phyloP scores from a whole-genome alignment of 2,888 invertebrate species.

The Augiades crinisus region DNA sequence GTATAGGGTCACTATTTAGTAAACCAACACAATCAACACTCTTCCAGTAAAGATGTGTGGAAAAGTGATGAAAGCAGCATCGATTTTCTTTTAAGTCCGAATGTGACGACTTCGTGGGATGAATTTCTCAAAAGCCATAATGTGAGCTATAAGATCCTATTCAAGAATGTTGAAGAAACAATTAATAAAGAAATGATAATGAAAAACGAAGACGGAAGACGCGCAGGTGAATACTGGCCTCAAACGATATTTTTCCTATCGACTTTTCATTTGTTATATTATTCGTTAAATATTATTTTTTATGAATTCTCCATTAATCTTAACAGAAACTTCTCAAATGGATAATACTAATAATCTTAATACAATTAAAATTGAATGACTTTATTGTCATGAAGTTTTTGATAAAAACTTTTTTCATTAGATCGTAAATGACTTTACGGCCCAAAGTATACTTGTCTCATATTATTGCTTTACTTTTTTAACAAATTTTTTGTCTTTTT shows the following conservation, averaged over 20 bases:
- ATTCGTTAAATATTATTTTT: no score
- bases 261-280: not conserved
- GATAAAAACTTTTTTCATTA: no score
- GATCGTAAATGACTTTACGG: no score
- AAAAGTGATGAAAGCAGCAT: not conserved
- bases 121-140: not conserved
- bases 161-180: slow-evolving; percentile 6
- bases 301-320: no score
- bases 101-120: not conserved
- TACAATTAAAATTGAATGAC: no score
- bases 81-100: slow-evolving; percentile 9
- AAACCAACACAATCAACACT: not conserved
- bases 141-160: slow-evolving; percentile 5
- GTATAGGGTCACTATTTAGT: not conserved
- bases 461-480: no score
- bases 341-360: no score
- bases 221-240: slow-evolving; percentile 6
- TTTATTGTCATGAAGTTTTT: no score
- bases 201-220: slow-evolving; percentile 2
- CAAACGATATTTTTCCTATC: slow-evolving; percentile 8
- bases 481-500: no score
- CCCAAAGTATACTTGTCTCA: no score
- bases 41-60: slow-evolving; percentile 18
- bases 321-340: no score
- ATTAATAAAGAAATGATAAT: slow-evolving; percentile 3